Evolutionary conservation across 2,113 vertebrate species (phyloP).

Genomic region (Poecilia latipinna): DNA sequence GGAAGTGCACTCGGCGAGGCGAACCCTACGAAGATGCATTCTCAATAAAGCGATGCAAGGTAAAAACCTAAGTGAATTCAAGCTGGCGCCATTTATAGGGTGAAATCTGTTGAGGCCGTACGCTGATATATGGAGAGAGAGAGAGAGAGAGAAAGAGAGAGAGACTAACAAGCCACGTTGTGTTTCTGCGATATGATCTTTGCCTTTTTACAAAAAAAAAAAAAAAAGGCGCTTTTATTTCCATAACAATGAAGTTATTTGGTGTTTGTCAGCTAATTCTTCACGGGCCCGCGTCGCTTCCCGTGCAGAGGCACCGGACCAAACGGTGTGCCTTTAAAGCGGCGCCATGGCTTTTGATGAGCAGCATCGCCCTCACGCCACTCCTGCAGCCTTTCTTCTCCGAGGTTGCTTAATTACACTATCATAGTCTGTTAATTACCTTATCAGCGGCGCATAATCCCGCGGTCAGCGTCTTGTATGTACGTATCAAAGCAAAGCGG

Average conservation of each 20-base stretch:
- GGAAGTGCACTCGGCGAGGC: constrained; percentile 46
- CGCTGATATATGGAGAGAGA: constrained; percentile 59
- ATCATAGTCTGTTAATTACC: constrained; percentile 78
- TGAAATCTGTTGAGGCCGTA: constrained; percentile 57
- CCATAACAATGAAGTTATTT: constrained; percentile 71
- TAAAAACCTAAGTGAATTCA: constrained; percentile 73
- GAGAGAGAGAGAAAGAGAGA: constrained; percentile 58
- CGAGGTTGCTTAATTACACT: constrained; percentile 78
- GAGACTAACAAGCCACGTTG: constrained; percentile 66
- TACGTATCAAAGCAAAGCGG: constrained; percentile 63
- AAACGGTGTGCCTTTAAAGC: constrained; percentile 63
- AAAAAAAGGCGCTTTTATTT: constrained; percentile 57
- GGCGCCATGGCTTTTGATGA: constrained; percentile 68
- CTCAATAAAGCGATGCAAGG: constrained; percentile 64
- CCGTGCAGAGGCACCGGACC: constrained; percentile 30
- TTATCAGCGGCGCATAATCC: constrained; percentile 73
- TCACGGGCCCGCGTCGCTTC: constrained; percentile 63
- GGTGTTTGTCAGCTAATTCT: constrained; percentile 84
- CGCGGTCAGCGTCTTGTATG: constrained; percentile 70
- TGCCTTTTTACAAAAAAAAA: constrained; percentile 36
- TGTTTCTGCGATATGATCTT: constrained; percentile 59
- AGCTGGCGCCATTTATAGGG: constrained; percentile 66
- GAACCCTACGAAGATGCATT: constrained; percentile 57
- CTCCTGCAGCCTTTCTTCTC: constrained; percentile 75
- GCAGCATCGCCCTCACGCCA: constrained; percentile 56